A percentile compares a stretch with the other conserved stretches of the same genome.
Evolutionary conservation across 2,113 vertebrate species (phyloP).

Genomic region (Chionis minor): DNA sequence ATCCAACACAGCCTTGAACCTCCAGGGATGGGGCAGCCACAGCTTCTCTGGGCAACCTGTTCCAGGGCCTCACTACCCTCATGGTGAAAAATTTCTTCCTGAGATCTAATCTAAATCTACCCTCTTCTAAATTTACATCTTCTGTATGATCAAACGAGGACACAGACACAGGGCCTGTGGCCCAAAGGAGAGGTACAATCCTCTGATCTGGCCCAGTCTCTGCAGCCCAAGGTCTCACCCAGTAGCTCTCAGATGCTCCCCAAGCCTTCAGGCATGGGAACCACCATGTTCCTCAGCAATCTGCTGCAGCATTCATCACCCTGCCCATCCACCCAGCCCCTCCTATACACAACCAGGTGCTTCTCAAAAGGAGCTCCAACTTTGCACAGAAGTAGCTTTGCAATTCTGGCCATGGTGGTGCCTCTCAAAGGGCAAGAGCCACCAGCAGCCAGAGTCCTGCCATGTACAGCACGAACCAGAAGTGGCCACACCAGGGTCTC

Average conservation of each 20-base stretch:
- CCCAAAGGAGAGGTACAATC: not conserved
- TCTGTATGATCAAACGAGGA: accelerated
- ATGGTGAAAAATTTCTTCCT: too few relatives aligned
- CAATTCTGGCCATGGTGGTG: not conserved
- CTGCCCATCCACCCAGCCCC: not conserved
- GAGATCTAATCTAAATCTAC: too few relatives aligned
- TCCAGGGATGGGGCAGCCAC: too few relatives aligned
- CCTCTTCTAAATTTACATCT: not conserved
- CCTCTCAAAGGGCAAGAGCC: not conserved
- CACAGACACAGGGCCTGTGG: not conserved
- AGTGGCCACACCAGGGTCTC: not conserved
- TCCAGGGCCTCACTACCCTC: too few relatives aligned
- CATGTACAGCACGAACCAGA: accelerated
- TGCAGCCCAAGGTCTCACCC: not conserved
- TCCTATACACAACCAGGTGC: not conserved
- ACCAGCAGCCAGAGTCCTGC: not conserved
- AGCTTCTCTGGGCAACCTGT: too few relatives aligned
- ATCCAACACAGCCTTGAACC: too few relatives aligned
- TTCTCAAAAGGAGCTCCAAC: not conserved
- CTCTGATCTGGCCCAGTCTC: not conserved
- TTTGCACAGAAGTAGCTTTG: not conserved
- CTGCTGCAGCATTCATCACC: not conserved
- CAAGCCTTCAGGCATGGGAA: not conserved
- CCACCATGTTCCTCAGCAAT: not conserved
- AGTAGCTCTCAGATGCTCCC: not conserved